A percentile compares a stretch with the other conserved stretches of the same genome.
Evolutionary conservation across 2,888 invertebrate genomes (phyloP).

Genomic region (Allophyes oxyacanthae): DNA sequence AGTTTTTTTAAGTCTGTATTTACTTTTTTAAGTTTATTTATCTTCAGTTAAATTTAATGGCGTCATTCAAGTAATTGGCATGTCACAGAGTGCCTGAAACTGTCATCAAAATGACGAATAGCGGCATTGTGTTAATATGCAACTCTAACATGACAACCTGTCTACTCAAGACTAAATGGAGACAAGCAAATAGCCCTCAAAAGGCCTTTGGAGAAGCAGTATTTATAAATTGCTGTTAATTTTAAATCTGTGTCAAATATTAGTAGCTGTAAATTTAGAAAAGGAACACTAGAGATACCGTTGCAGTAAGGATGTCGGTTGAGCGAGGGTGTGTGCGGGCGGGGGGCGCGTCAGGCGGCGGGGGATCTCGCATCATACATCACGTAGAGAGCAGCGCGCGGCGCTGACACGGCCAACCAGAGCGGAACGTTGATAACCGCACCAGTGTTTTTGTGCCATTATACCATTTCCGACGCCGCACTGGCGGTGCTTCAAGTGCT

Average conservation of each 20-base stretch:
- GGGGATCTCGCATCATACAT: constrained; percentile 34
- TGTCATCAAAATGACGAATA: background rate
- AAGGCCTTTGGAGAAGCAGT: background rate
- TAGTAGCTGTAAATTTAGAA: constrained; percentile 19
- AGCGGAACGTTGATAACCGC: constrained; percentile 72
- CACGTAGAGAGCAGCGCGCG: constrained; percentile 57
- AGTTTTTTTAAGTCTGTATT: too few relatives aligned
- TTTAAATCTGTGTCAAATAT: background rate
- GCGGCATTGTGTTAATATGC: background rate
- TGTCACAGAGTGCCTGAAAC: constrained; percentile 2
- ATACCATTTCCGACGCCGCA: constrained; percentile 56
- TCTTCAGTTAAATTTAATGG: too few relatives aligned
- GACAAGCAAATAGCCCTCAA: background rate
- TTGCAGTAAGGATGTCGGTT: constrained; percentile 47
- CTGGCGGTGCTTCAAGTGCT: constrained; percentile 35
- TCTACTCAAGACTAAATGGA: too few relatives aligned
- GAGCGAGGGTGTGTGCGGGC: constrained; percentile 21
- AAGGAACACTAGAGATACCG: constrained; percentile 47
- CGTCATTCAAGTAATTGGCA: constrained; percentile 3
- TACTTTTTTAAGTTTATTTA: too few relatives aligned
- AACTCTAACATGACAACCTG: background rate
- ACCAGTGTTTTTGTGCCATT: constrained; percentile 60
- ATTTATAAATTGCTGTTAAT: too few relatives aligned
- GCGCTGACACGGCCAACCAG: constrained; percentile 70
- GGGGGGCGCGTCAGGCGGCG: background rate